Evolutionary conservation across 2,113 vertebrate species (phyloP).

Genomic region (Pollachius pollachius): DNA sequence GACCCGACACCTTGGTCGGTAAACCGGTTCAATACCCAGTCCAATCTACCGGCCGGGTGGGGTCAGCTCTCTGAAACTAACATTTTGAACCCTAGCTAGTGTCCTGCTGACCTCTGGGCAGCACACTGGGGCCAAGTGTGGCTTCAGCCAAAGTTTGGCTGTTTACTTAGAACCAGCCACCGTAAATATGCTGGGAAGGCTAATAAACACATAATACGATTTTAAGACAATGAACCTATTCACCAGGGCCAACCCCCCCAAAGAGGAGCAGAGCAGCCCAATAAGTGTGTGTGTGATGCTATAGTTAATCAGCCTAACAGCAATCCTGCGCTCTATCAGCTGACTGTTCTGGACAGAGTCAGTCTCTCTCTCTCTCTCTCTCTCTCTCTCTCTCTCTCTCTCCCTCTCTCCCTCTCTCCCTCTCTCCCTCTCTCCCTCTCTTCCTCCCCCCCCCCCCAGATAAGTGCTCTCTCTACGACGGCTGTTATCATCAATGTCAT

Average conservation of each 20-base stretch:
- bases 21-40: too few species aligned
- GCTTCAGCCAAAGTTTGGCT: constrained; percentile 35
- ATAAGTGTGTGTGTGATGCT: constrained; percentile 8
- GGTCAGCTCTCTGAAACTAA: too few species aligned
- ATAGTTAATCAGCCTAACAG: constrained; percentile 57
- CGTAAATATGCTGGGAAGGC: constrained; percentile 46
- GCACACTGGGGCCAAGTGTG: constrained; percentile 33
- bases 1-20: too few species aligned
- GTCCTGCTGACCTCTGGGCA: constrained; percentile 1
- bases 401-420: constrained; percentile 28
- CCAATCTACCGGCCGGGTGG: too few species aligned
- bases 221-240: constrained; percentile 63
- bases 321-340: constrained; percentile 57
- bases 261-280: constrained; percentile 7
- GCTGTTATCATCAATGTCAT: constrained; percentile 26
- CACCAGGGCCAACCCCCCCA: too few species aligned
- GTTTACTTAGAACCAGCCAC: constrained; percentile 54
- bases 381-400: too few species aligned
- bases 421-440: constrained; percentile 31
- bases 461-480: constrained; percentile 1
- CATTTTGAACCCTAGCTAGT: too few species aligned
- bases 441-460: constrained; percentile 21
- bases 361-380: constrained; percentile 36
- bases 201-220: constrained; percentile 55
- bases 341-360: constrained; percentile 42